Evolutionary conservation across 2,797 vertebrate species (phyloP), one percentile per base, ranked within the genome.

Genomic region (Sebastiscus albofasciatus): DNA sequence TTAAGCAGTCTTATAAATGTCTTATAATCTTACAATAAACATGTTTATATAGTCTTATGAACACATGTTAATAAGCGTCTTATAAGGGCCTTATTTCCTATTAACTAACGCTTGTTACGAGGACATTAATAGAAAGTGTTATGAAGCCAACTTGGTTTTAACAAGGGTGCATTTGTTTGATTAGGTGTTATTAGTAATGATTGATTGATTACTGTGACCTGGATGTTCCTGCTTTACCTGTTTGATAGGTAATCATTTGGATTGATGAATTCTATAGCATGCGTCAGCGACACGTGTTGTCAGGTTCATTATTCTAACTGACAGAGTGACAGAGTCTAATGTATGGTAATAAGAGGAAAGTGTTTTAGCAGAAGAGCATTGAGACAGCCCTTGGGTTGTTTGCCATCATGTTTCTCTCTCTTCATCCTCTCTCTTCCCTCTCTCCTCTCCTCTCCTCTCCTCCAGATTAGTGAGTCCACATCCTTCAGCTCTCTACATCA

Each of bases 401-500:
- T 83, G 72, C 67, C 86, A 27, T 78, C 49, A 33, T 78, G 72
- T 87, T 69, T 83, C 74, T 67, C 49, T 75, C 64, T 42, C 36
- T 39, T 42, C 14, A 42, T 42, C 14, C 39, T 42, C 39, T 24
- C 8, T 67, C 72, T 60, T 39, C 55, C 81, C 59, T 80, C 12
- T 39, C 61, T 82, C 78, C 69, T 87, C 79, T 36, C 39, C 18
- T 52, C 46, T 52, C 18, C 46, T 52, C 16, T 87, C 72, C 64
- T 69, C 29, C 93, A 98, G 97, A 96, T 96, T 94, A 89, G 90
- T 92, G 93, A 93, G 94, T 84, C 90, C 95, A 90, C 95, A 89
- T 91, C 95, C 80, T 91, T 95, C 96, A 93, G 93, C 94, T 97
- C 95, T 93, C 94, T 94, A 94, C 94, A 93, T 89, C 96, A 96